Percentiles rank a stretch among this genome's conserved stretches.
Conservation (phyloP, 2,888 invertebrate genomes). For the Nymphalis urticae region DNA sequence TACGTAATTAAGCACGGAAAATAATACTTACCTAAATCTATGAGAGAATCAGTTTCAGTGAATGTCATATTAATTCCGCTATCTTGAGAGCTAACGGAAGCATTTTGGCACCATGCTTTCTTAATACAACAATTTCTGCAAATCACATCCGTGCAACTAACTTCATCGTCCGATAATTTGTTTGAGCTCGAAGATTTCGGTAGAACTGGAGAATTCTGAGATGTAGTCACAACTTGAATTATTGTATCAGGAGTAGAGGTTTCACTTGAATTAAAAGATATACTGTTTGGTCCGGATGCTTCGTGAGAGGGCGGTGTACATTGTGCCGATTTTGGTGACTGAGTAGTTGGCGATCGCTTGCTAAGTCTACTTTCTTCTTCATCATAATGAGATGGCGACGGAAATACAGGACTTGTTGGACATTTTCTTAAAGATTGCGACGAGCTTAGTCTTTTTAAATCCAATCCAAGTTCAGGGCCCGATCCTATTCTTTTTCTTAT, state of each 20-base stretch:
- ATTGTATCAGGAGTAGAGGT: slow-evolving; percentile 79
- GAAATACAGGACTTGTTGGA: slow-evolving; percentile 74
- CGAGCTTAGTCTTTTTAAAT: slow-evolving; percentile 54
- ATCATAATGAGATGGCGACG: slow-evolving; percentile 59
- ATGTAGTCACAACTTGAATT: slow-evolving; percentile 72
- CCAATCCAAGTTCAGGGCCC: slow-evolving; percentile 71
- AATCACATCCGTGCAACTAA: slow-evolving; percentile 67
- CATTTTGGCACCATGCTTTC: slow-evolving; percentile 84
- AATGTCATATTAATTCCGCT: slow-evolving; percentile 89
- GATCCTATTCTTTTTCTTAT: slow-evolving; percentile 68
- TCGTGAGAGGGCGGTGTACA: slow-evolving; percentile 73
- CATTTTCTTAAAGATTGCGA: slow-evolving; percentile 66
- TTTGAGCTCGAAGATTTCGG: slow-evolving; percentile 81
- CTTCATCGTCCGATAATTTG: slow-evolving; percentile 83
- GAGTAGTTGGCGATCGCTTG: slow-evolving; percentile 60
- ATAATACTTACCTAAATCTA: slow-evolving; percentile 67
- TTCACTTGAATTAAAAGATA: slow-evolving; percentile 79
- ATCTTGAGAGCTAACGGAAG: slow-evolving; percentile 88
- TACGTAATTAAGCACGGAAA: background rate
- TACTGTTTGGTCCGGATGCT: slow-evolving; percentile 70
- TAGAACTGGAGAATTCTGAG: slow-evolving; percentile 64
- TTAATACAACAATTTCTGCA: slow-evolving; percentile 77
- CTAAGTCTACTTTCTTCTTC: slow-evolving; percentile 60
- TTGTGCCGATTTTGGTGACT: slow-evolving; percentile 72
- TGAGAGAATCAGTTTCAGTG: slow-evolving; percentile 84